Percentiles rank a stretch among this genome's conserved stretches.
Evolutionary conservation across 2,113 vertebrate species (phyloP).

Genomic region (Callospermophilus lateralis): DNA sequence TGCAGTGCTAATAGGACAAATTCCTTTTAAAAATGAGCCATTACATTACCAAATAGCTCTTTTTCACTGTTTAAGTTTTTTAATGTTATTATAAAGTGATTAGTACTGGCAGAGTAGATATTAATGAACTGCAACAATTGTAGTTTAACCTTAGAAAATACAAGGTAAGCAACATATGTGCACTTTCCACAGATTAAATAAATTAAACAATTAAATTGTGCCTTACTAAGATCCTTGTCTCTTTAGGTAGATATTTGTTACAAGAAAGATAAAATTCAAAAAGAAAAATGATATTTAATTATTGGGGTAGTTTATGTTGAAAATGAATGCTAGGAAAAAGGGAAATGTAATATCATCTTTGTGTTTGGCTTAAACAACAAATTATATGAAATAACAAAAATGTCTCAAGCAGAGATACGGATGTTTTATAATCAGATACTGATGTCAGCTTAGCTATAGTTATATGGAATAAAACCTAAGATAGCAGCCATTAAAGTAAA

Average conservation of each 20-base stretch:
- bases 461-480: background rate
- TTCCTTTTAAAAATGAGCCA: constrained; percentile 55
- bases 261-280: background rate
- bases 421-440: constrained; percentile 43
- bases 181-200: background rate
- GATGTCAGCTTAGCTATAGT: background rate
- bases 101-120: background rate
- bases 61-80: constrained; percentile 36
- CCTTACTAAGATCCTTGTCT: constrained; percentile 17
- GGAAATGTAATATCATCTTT: background rate
- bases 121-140: constrained; percentile 17
- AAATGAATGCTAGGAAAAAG: background rate
- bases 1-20: background rate
- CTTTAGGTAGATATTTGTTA: background rate
- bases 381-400: constrained; percentile 11
- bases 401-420: background rate
- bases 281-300: background rate
- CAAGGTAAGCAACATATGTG: constrained; percentile 5
- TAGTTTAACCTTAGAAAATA: background rate
- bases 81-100: constrained; percentile 47
- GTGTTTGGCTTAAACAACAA: background rate
- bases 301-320: background rate
- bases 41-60: background rate
- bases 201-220: constrained; percentile 23
- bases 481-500: background rate